Conservation (phyloP, 2,888 invertebrate genomes). For the Coecobrya sp. region DNA sequence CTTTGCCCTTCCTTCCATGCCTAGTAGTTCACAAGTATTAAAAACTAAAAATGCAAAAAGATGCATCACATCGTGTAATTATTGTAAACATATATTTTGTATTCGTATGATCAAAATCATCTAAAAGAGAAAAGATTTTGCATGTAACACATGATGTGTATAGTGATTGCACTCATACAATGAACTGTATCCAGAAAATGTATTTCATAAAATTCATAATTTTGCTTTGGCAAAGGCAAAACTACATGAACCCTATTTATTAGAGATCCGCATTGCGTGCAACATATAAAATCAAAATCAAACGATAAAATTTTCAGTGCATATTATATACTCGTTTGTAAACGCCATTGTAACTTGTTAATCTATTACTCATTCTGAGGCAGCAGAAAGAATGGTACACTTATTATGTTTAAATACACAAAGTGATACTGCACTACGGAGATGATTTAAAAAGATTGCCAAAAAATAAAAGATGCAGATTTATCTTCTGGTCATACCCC, state of each 20-base stretch:
- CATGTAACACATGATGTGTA: background rate
- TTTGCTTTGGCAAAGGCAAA: slow-evolving; percentile 1
- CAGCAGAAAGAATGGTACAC: background rate
- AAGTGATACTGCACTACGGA: background rate
- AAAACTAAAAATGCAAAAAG: slow-evolving; percentile 52
- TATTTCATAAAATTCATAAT: background rate
- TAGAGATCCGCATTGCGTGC: slow-evolving; percentile 65
- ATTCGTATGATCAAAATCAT: background rate
- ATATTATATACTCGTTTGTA: slow-evolving; percentile 53
- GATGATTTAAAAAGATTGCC: slow-evolving; percentile 19
- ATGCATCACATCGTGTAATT: slow-evolving; percentile 48
- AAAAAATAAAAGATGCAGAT: slow-evolving; percentile 45
- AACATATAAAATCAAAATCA: slow-evolving; percentile 15
- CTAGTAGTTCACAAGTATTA: background rate
- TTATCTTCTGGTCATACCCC: slow-evolving; percentile 49
- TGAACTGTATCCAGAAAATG: slow-evolving; percentile 18
- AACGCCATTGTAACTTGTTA: slow-evolving; percentile 46
- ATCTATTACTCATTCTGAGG: slow-evolving; percentile 35
- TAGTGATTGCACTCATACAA: background rate
- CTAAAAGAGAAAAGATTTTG: background rate
- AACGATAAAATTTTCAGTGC: background rate
- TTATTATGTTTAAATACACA: background rate
- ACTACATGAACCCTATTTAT: slow-evolving; percentile 37
- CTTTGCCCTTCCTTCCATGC: slow-evolving; percentile 23
- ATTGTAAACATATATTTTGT: slow-evolving; percentile 41